phyloP scores from a whole-genome alignment of 1,140 invertebrate species.

The Papilio dardanus region DNA sequence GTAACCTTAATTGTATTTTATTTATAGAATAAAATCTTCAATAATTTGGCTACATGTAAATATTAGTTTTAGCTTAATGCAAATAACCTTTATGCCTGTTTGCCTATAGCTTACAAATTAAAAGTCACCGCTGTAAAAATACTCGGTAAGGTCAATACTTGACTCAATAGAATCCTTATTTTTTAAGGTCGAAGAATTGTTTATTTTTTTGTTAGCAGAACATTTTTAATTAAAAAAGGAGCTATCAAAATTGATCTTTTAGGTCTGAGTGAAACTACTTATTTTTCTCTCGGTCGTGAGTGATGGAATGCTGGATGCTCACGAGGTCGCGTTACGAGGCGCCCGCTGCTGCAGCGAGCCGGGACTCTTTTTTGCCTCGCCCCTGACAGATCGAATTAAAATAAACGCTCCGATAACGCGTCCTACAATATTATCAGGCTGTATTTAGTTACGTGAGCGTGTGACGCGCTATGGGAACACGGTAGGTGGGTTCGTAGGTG shows the following conservation, averaged over 20 bases:
- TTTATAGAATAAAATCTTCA: too few species aligned
- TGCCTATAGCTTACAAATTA: not conserved
- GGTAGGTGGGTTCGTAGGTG: conserved; percentile 75
- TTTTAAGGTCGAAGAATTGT: not conserved
- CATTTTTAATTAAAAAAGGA: conserved; percentile 22
- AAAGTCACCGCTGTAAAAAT: not conserved
- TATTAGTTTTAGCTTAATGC: too few species aligned
- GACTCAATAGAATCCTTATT: conserved; percentile 8
- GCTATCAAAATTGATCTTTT: conserved; percentile 27
- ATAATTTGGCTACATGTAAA: too few species aligned
- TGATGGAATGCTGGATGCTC: conserved; percentile 56
- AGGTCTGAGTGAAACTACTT: conserved; percentile 30
- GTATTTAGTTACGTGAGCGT: conserved; percentile 78
- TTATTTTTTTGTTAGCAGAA: conserved; percentile 7
- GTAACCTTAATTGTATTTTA: not conserved
- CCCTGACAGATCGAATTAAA: conserved; percentile 81
- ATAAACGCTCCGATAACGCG: conserved; percentile 79
- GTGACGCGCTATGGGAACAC: conserved; percentile 70
- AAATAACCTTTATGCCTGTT: too few species aligned
- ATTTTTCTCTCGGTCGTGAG: conserved; percentile 45
- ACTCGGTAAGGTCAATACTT: not conserved
- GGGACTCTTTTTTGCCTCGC: conserved; percentile 71
- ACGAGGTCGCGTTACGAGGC: conserved; percentile 67
- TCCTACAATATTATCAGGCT: conserved; percentile 76
- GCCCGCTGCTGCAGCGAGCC: conserved; percentile 73